Conservation (phyloP, 1,140 invertebrate species). For the Xylocopa sonorina region DNA sequence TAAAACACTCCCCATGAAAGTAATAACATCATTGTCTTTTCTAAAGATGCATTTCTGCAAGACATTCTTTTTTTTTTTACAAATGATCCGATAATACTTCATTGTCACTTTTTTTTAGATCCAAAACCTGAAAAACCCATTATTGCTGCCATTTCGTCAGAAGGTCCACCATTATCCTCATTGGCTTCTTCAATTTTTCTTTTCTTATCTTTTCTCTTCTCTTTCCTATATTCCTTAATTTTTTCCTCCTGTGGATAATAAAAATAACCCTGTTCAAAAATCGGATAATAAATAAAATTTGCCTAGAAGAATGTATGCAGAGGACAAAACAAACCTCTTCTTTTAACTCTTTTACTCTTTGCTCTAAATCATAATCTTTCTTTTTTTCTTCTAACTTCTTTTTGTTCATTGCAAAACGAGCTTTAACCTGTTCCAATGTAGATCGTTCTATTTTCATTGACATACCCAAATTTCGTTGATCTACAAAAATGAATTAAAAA, state of each 20-base stretch:
- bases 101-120: constrained; percentile 89
- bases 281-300: constrained; percentile 18
- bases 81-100: constrained; percentile 3
- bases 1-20: background rate
- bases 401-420: constrained; percentile 96
- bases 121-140: constrained; percentile 99
- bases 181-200: constrained; percentile 91
- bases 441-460: constrained; percentile 99
- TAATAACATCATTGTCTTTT: background rate
- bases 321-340: constrained; percentile 88
- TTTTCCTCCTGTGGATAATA: constrained; percentile 89
- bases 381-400: constrained; percentile 97
- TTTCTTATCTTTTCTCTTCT: constrained; percentile 95
- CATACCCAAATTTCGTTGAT: constrained; percentile 99
- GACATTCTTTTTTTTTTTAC: constrained; percentile 20
- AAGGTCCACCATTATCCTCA: constrained; percentile 83
- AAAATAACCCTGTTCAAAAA: constrained; percentile 36
- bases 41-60: background rate
- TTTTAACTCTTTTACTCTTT: constrained; percentile 94
- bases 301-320: background rate
- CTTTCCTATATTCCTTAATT: constrained; percentile 94
- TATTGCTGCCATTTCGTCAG: constrained; percentile 94
- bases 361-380: constrained; percentile 97
- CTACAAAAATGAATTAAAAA: constrained; percentile 73
- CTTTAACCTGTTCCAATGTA: constrained; percentile 97